Evolutionary conservation across 2,888 invertebrate genomes (phyloP), one percentile per base, ranked within the genome.

Genomic region (Lasioglossum vierecki): DNA sequence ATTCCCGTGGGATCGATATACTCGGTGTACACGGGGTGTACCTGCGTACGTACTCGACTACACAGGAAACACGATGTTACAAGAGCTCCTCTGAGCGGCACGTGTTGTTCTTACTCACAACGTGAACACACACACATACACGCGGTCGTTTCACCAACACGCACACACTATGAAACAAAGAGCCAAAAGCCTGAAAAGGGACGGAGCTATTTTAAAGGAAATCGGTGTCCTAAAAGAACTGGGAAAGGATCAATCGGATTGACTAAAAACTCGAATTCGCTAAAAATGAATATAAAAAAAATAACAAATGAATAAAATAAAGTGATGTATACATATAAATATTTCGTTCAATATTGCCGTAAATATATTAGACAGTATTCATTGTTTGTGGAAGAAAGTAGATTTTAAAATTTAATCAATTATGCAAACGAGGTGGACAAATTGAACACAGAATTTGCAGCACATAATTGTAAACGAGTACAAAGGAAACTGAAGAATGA

Each of bases 51-150:
- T 84, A 82, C 90, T 90, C 87, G 75, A 84, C 80, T 82, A 72
- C 75, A 79, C 60, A 86, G 85, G 87, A 88, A 87, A 90, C 90
- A 88, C 70, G 85, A 53, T 79, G 86, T 86, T 88, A 88, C 90
- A 84, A 86, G 87, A 83, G 84, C 79, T 78, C 39, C 86, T 87
- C 80, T 70, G 83, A 87, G 88, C 84, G 90, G 82, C 88, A 85
- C 88, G 83, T 88, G 90, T 90, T 90, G 90, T 90, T 90, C 88
- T 90, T 90, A 90, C 88, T 82, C 87, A 84, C 82, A 82, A 82
- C 80, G 66, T 72, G 85, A 22, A 79, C 46, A 46, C 15, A 46
- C 46, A 46, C 46, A 46, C 46, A 35, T 3, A 84, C 82, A 76
- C 63, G 66, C 71, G 73, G 49, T 63, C 13, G 82, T 35, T 22